Conservation (phyloP, 2,888 invertebrate genomes). For the Latrodectus hesperus region DNA sequence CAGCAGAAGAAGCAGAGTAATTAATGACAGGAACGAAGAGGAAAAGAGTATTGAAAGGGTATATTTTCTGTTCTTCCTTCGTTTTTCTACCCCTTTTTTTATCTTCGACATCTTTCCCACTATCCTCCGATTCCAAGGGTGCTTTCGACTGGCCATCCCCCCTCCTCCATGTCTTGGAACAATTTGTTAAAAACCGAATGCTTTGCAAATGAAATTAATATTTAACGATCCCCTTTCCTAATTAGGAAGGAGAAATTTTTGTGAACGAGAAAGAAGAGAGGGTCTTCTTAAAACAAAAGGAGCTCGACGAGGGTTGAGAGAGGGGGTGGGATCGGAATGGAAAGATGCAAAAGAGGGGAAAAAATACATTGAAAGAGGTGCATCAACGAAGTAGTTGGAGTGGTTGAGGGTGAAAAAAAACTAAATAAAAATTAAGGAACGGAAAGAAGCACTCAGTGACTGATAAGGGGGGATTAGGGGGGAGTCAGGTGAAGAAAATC, state of each 20-base stretch:
- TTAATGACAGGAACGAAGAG: constrained; percentile 62
- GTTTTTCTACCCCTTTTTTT: constrained; percentile 7
- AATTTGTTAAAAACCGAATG: constrained; percentile 35
- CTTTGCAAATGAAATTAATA: constrained; percentile 68
- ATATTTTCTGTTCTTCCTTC: constrained; percentile 14
- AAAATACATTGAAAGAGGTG: constrained; percentile 10
- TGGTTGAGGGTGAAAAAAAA: constrained; percentile 10
- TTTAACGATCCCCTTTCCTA: constrained; percentile 66
- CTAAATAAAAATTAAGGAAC: constrained; percentile 25
- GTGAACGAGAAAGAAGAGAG: no score
- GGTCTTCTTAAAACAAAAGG: constrained; percentile 47
- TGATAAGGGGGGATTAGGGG: constrained; percentile 37
- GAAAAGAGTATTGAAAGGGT: constrained; percentile 49
- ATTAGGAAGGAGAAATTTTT: constrained; percentile 27
- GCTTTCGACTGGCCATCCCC: neutral
- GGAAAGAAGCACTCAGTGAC: constrained; percentile 41
- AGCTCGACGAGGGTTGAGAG: constrained; percentile 14
- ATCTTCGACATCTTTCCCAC: neutral
- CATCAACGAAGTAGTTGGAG: constrained; percentile 23
- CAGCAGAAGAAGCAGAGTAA: constrained; percentile 61
- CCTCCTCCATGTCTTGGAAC: constrained; percentile 12
- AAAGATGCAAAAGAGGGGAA: constrained; percentile 1
- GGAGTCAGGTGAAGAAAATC: constrained; percentile 65
- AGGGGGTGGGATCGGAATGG: constrained; percentile 21
- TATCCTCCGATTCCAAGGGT: neutral